phyloP scores from a whole-genome alignment of 2,888 invertebrate genomes.

The Eupithecia exiguata region DNA sequence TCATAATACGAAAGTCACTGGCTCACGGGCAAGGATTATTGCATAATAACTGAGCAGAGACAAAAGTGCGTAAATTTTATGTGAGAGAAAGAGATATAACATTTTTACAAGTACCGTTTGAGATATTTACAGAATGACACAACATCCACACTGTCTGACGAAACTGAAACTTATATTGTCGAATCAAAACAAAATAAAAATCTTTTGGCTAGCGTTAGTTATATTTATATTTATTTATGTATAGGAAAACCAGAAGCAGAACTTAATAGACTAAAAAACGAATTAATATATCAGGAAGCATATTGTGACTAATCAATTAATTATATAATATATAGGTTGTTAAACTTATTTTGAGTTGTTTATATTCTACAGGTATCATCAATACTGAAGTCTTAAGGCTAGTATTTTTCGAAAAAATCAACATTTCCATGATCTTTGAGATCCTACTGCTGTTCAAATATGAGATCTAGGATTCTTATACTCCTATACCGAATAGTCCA shows the following conservation, averaged over 20 bases:
- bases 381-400: no score
- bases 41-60: background rate
- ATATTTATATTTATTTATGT: background rate
- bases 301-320: no score
- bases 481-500: no score
- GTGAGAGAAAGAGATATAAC: background rate
- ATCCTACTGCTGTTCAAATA: no score
- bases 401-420: no score
- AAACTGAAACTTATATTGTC: background rate
- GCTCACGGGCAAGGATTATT: background rate
- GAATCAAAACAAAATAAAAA: background rate
- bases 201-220: background rate
- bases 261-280: no score
- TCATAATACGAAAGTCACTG: background rate
- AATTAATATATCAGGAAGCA: no score
- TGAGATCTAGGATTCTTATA: no score
- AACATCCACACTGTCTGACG: background rate
- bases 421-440: no score
- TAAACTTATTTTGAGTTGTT: no score
- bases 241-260: background rate
- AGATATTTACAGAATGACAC: background rate
- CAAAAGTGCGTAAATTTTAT: background rate
- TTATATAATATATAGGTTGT: no score
- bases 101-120: background rate
- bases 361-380: no score